A percentile compares a stretch with the other conserved stretches of the same genome.
These are phyloP conservation scores for Spermophilus dauricus DNA, from an alignment of 2,113 vertebrate genomes.

Conservation along the genomic window DNA sequence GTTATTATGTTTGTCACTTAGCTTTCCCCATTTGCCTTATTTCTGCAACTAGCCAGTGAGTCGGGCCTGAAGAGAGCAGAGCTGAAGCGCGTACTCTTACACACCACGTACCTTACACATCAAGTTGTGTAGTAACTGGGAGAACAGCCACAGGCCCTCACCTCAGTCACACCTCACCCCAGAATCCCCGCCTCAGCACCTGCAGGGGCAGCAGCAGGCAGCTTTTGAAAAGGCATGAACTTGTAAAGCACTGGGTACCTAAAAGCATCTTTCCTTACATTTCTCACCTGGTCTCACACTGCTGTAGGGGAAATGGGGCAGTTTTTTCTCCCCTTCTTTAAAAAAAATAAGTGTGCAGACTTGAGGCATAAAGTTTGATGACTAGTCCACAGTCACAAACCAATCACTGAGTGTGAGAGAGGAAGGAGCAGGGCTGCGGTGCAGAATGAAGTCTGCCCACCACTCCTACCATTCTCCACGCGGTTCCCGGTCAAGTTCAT, in stretches of 20 bases:
- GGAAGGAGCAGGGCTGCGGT: background rate
- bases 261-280: background rate
- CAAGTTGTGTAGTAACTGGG: accelerated
- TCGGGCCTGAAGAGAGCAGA: accelerated
- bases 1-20: background rate
- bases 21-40: background rate
- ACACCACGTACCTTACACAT: background rate
- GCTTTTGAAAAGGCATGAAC: background rate
- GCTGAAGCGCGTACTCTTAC: background rate
- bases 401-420: background rate
- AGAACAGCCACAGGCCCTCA: background rate
- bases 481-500: accelerated
- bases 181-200: background rate
- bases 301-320: background rate
- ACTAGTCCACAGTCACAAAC: background rate
- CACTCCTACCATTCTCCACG: background rate
- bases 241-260: background rate
- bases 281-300: background rate
- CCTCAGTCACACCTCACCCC: too few relatives aligned
- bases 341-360: background rate
- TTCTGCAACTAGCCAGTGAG: background rate
- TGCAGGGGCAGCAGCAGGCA: background rate
- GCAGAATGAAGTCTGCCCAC: background rate
- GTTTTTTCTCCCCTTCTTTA: background rate
- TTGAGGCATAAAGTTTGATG: background rate